Conservation (phyloP, 2,888 invertebrate genomes). For the Selenia dentaria region DNA sequence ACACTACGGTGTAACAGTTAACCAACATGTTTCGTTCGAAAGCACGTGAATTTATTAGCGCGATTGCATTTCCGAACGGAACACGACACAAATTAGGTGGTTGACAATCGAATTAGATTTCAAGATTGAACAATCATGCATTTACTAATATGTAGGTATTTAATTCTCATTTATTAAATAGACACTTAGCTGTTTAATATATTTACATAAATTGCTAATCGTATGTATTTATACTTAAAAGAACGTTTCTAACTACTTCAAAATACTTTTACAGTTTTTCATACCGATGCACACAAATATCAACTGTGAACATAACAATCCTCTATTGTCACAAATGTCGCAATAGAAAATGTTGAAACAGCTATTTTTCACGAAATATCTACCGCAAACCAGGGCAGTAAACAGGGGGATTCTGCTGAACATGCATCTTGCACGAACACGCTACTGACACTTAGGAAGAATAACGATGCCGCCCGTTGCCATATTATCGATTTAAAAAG, state of each 20-base stretch:
- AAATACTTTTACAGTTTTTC: no score
- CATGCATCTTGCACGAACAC: slow-evolving; percentile 48
- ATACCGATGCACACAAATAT: neutral
- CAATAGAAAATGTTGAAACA: slow-evolving; percentile 10
- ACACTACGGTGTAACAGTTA: slow-evolving; percentile 39
- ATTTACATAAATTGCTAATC: no score
- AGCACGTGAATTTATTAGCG: slow-evolving; percentile 49
- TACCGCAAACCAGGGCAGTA: slow-evolving; percentile 35
- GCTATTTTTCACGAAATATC: slow-evolving; percentile 26
- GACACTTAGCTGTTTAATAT: no score
- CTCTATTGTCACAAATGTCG: slow-evolving; percentile 6
- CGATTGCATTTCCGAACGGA: slow-evolving; percentile 44
- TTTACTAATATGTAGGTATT: no score
- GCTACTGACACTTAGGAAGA: slow-evolving; percentile 44
- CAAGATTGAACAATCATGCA: slow-evolving; percentile 27
- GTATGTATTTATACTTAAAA: no score
- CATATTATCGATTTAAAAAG: slow-evolving; percentile 45
- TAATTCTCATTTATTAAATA: no score
- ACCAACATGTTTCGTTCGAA: slow-evolving; percentile 29
- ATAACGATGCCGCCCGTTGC: slow-evolving; percentile 43
- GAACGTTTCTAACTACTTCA: no score
- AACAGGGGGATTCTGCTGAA: slow-evolving; percentile 47
- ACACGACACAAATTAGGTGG: slow-evolving; percentile 35
- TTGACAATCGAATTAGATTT: slow-evolving; percentile 35
- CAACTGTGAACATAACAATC: neutral